These are phyloP conservation scores for Leptopilina myrica DNA, from an alignment of 2,888 invertebrate species.

Conservation along the genomic window DNA sequence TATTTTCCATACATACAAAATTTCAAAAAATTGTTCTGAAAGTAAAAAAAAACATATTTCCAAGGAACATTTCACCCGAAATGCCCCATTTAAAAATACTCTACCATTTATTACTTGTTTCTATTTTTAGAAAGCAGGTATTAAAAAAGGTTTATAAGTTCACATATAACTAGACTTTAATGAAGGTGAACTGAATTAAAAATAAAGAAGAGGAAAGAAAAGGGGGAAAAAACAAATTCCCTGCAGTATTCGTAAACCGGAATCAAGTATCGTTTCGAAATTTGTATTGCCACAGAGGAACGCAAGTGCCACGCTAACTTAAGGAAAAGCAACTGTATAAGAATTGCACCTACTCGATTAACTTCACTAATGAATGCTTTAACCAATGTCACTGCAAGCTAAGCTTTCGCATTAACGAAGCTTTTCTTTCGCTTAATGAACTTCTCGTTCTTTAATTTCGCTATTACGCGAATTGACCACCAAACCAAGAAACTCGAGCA, in stretches of 20 bases:
- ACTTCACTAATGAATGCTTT: slow-evolving; percentile 30
- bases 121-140: no score
- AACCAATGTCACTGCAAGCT: slow-evolving; percentile 25
- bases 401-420: slow-evolving; percentile 32
- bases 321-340: slow-evolving; percentile 8
- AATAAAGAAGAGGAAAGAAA: neutral
- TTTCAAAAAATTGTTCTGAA: no score
- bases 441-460: slow-evolving; percentile 48
- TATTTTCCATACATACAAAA: no score
- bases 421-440: slow-evolving; percentile 48
- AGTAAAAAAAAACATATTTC: no score
- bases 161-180: no score
- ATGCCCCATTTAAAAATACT: no score
- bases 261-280: slow-evolving; percentile 12
- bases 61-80: no score
- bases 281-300: neutral
- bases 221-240: no score
- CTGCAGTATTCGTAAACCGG: neutral
- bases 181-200: neutral
- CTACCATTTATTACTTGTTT: no score
- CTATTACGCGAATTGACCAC: slow-evolving; percentile 46
- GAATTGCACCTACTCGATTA: slow-evolving; percentile 26
- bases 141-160: no score
- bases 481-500: slow-evolving; percentile 54
- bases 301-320: slow-evolving; percentile 26